Base-by-base conservation (phyloP, 2,797 vertebrate species). In the Miichthys miiuy region DNA sequence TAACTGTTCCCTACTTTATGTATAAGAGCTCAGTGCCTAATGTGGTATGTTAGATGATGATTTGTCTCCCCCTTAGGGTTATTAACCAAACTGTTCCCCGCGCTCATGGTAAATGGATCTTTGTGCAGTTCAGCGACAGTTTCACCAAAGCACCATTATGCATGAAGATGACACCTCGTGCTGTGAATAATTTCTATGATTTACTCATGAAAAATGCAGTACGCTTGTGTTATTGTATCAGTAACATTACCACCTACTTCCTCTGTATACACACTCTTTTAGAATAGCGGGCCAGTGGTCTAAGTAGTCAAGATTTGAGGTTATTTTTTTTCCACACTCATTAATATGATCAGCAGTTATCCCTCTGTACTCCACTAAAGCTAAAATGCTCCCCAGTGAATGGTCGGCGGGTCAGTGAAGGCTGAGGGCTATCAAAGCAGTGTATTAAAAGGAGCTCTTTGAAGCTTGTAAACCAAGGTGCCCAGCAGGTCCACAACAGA, bases 401-500 rank as follows among this genome's bases (percentile, higher is more conserved):
- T 55, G 75, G 88, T 85, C 58, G 85, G 87, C 66, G 86, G 92
- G 91, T 91, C 90, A 93, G 91, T 85, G 89, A 76, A 91, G 88
- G 93, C 89, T 90, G 91, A 92, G 90, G 89, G 87, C 90, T 94
- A 93, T 94, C 92, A 94, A 94, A 94, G 93, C 89, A 88, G 77
- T 94, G 94, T 93, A 93, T 95, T 94, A 93, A 96, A 96, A 96
- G 94, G 90, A 93, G 93, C 94, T 93, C 94, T 96, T 96, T 96
- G 96, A 96, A 95, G 94, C 96, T 94, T 94, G 81, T 84, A 96
- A 95, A 95, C 93, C 93, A 95, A 94, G 88, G 90, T 91, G 96
- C 94, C 94, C 95, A 96, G 96, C 95, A 95, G 94, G 95, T 95
- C 95, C 95, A 95, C 95, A 96, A 96, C 96, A 97, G 96, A 97